These are phyloP conservation scores for Salvelinus namaycush DNA, from an alignment of 2,113 vertebrate species.

Conservation along the genomic window DNA sequence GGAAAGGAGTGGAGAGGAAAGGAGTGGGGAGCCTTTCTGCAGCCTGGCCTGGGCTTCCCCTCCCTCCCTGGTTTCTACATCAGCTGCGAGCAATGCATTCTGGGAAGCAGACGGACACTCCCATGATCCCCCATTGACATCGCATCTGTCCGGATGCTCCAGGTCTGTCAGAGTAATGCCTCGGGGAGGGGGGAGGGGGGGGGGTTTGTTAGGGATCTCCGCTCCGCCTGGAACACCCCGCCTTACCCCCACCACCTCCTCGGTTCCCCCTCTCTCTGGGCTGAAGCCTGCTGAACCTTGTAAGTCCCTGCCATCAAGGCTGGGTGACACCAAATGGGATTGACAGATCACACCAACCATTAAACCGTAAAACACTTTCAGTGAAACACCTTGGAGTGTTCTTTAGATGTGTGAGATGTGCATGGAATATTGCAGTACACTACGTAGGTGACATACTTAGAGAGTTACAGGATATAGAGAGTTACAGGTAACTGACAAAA, in stretches of 20 bases:
- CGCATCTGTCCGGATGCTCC: constrained; percentile 90
- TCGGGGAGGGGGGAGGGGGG: constrained; percentile 69
- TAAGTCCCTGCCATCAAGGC: constrained; percentile 75
- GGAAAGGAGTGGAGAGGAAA: background rate
- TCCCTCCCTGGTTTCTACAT: constrained; percentile 64
- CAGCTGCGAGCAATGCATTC: constrained; percentile 76
- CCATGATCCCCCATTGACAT: constrained; percentile 75
- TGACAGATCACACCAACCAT: constrained; percentile 76
- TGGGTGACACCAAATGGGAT: constrained; percentile 77
- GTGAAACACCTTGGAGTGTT: background rate
- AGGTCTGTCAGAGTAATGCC: constrained; percentile 85
- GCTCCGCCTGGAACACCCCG: constrained; percentile 54
- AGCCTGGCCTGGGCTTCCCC: constrained; percentile 27
- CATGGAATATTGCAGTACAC: too few relatives aligned
- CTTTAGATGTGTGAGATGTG: too few relatives aligned
- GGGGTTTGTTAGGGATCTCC: constrained; percentile 51
- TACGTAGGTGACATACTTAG: too few relatives aligned
- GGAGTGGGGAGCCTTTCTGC: constrained; percentile 28
- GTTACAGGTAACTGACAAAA: too few relatives aligned
- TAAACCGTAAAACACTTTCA: background rate
- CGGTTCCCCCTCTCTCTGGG: constrained; percentile 68
- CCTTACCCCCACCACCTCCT: background rate
- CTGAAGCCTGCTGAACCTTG: constrained; percentile 90
- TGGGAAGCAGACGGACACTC: constrained; percentile 73
- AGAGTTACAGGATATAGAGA: too few relatives aligned